Percentiles rank a stretch among this genome's conserved stretches.
Evolutionary conservation across 2,113 vertebrate genomes (phyloP).

Genomic region (Clupea harengus): DNA sequence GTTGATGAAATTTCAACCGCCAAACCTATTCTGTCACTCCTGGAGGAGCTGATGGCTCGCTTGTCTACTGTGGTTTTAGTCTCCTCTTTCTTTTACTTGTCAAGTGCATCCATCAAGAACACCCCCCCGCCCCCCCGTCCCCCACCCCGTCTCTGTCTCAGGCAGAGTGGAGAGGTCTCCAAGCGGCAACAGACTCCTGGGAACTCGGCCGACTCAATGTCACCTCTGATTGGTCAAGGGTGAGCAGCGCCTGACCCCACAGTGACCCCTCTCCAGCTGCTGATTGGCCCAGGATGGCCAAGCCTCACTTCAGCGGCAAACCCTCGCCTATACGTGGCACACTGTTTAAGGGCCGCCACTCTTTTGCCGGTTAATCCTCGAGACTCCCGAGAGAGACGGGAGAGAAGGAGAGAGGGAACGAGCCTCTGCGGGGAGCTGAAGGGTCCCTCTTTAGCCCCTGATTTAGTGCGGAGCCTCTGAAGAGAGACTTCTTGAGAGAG

Average conservation of each 20-base stretch:
- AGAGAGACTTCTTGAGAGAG: too few species aligned
- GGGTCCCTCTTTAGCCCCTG: too few species aligned
- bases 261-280: slow-evolving; percentile 39
- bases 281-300: slow-evolving; percentile 55
- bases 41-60: too few species aligned
- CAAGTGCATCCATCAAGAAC: neutral
- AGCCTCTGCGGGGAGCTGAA: too few species aligned
- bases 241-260: slow-evolving; percentile 41
- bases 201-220: slow-evolving; percentile 60
- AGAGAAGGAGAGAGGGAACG: too few species aligned
- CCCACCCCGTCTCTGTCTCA: neutral
- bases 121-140: neutral
- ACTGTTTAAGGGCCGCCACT: neutral
- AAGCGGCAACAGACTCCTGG: slow-evolving; percentile 19
- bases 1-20: too few species aligned
- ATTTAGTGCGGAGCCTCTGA: too few species aligned
- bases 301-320: slow-evolving; percentile 63
- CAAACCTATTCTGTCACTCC: too few species aligned
- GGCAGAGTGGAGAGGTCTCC: neutral
- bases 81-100: neutral
- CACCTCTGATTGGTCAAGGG: slow-evolving; percentile 54
- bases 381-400: neutral
- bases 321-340: slow-evolving; percentile 27
- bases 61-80: too few species aligned
- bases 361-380: neutral